These are phyloP conservation scores for Synergus japonicus DNA, from an alignment of 2,888 invertebrate genomes.

Conservation along the genomic window DNA sequence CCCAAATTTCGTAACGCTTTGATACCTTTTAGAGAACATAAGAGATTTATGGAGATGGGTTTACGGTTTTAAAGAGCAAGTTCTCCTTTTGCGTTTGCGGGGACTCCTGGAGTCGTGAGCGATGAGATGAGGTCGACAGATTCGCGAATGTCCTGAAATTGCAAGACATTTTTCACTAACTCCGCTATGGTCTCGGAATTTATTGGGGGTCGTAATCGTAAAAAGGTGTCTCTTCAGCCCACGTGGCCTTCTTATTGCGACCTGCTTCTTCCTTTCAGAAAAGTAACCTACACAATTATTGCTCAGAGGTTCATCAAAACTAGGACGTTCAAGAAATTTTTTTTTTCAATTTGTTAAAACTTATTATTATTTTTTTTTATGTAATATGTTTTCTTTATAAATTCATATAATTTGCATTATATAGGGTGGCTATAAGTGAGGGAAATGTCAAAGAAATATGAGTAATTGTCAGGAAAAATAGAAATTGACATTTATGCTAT, in stretches of 20 bases:
- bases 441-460: too few species aligned
- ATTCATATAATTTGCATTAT: too few species aligned
- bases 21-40: slow-evolving; percentile 35
- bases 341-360: too few species aligned
- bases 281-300: neutral
- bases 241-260: slow-evolving; percentile 17
- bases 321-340: neutral
- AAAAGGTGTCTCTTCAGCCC: slow-evolving; percentile 6
- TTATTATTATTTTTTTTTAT: too few species aligned
- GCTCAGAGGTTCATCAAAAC: neutral
- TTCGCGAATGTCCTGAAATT: slow-evolving; percentile 3
- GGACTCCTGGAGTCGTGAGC: slow-evolving; percentile 20
- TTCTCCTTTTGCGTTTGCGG: slow-evolving; percentile 6
- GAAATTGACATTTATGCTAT: too few species aligned
- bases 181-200: neutral
- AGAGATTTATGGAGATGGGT: slow-evolving; percentile 35
- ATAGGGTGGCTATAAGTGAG: too few species aligned
- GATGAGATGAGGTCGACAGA: slow-evolving; percentile 14
- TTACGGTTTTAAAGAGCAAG: slow-evolving; percentile 26
- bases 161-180: neutral
- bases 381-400: too few species aligned
- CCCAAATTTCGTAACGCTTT: slow-evolving; percentile 42
- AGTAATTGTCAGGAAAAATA: too few species aligned
- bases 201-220: slow-evolving; percentile 10
- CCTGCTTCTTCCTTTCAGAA: neutral